Evolutionary conservation across 2,113 vertebrate genomes (phyloP).

Genomic region (Melanerpes formicivorus): DNA sequence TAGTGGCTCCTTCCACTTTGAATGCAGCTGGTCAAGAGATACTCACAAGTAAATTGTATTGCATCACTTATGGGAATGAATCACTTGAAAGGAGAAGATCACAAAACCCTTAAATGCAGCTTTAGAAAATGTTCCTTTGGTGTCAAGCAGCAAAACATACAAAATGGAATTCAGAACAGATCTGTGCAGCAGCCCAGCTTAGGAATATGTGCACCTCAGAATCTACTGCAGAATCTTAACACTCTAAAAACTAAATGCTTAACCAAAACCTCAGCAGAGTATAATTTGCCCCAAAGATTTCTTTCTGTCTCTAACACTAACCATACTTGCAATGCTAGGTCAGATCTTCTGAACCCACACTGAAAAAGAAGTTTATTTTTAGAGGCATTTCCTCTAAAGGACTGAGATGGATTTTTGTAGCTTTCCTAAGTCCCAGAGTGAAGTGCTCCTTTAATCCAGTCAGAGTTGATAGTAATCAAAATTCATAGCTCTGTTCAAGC

Average conservation of each 20-base stretch:
- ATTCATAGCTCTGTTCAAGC: constrained; percentile 56
- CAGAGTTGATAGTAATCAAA: constrained; percentile 61
- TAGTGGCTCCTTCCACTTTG: neutral
- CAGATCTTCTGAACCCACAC: neutral
- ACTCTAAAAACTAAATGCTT: neutral
- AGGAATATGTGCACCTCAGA: neutral
- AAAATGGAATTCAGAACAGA: neutral
- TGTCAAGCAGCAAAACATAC: neutral
- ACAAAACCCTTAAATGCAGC: neutral
- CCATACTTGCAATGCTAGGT: neutral
- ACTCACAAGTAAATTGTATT: neutral
- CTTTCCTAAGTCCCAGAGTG: neutral
- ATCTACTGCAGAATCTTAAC: neutral
- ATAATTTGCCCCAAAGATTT: neutral
- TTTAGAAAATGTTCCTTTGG: neutral
- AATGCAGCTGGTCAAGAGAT: neutral
- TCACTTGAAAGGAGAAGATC: neutral
- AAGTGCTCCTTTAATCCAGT: constrained; percentile 33
- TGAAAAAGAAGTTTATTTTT: neutral
- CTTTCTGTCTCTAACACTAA: neutral
- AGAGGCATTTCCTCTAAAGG: neutral
- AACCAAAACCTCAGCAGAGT: neutral
- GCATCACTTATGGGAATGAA: neutral
- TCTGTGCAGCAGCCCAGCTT: neutral
- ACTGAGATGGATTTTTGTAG: neutral